These are phyloP conservation scores for Pomatorhinus ruficollis DNA, from an alignment of 2,113 vertebrate genomes.

Conservation along the genomic window DNA sequence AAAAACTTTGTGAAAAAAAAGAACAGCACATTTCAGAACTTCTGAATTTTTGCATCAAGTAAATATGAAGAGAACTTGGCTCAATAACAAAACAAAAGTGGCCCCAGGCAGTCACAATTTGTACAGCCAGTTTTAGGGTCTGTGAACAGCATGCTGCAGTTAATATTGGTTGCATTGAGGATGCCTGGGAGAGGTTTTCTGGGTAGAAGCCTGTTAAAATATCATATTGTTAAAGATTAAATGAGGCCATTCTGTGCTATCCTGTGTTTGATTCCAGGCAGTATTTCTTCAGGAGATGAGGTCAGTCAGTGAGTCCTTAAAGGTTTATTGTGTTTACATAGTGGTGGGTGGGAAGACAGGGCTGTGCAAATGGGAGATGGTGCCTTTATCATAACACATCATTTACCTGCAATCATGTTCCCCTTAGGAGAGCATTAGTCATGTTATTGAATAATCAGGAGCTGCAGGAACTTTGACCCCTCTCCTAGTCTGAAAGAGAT, in stretches of 20 bases:
- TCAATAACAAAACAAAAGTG: background rate
- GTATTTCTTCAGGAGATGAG: background rate
- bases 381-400: background rate
- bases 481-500: background rate
- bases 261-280: background rate
- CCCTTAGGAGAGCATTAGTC: conserved; percentile 1
- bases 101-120: background rate
- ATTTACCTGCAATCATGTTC: background rate
- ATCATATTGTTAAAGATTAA: background rate
- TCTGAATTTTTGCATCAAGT: background rate
- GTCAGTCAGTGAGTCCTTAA: background rate
- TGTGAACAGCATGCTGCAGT: background rate
- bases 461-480: background rate
- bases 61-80: background rate
- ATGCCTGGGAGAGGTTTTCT: background rate
- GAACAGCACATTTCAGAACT: background rate
- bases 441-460: conserved; percentile 1
- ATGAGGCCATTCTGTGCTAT: background rate
- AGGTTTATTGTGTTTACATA: background rate
- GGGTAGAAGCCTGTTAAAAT: background rate
- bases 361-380: background rate
- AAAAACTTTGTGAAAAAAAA: background rate
- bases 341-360: background rate
- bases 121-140: background rate
- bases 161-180: background rate